Evolutionary conservation across 2,888 invertebrate genomes (phyloP).

Genomic region (Platycheirus rosarum): DNA sequence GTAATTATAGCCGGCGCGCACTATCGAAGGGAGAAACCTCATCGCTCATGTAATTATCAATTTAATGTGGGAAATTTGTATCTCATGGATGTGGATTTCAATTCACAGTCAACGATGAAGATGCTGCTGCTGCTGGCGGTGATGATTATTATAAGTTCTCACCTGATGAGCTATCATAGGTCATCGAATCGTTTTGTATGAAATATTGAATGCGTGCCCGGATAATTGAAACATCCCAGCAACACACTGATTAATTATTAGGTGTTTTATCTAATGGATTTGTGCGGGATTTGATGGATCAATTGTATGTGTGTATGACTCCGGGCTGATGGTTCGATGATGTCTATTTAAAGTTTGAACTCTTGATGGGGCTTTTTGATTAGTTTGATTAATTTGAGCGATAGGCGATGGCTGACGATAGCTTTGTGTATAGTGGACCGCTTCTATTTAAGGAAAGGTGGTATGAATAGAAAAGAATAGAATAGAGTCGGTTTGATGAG

Average conservation of each 20-base stretch:
- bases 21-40: slow-evolving; percentile 48
- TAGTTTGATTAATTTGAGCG: slow-evolving; percentile 7
- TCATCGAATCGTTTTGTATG: slow-evolving; percentile 30
- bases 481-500: background rate
- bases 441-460: background rate
- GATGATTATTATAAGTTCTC: slow-evolving; percentile 49
- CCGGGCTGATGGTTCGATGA: slow-evolving; percentile 59
- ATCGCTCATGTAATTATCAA: slow-evolving; percentile 72
- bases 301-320: slow-evolving; percentile 66
- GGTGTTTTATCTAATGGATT: slow-evolving; percentile 69
- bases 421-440: slow-evolving; percentile 2
- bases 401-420: slow-evolving; percentile 28
- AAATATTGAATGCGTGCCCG: slow-evolving; percentile 67
- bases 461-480: background rate
- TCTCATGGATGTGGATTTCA: slow-evolving; percentile 46
- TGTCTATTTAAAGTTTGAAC: slow-evolving; percentile 53
- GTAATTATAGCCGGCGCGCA: slow-evolving; percentile 60
- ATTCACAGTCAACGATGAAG: slow-evolving; percentile 1
- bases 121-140: background rate
- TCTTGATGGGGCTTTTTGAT: slow-evolving; percentile 32
- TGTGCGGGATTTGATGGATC: slow-evolving; percentile 59
- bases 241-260: slow-evolving; percentile 66
- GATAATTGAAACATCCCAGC: slow-evolving; percentile 66
- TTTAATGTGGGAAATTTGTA: slow-evolving; percentile 70
- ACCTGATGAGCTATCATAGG: slow-evolving; percentile 58